phyloP scores from a whole-genome alignment of 2,888 invertebrate species.

The Campoplex capitator region DNA sequence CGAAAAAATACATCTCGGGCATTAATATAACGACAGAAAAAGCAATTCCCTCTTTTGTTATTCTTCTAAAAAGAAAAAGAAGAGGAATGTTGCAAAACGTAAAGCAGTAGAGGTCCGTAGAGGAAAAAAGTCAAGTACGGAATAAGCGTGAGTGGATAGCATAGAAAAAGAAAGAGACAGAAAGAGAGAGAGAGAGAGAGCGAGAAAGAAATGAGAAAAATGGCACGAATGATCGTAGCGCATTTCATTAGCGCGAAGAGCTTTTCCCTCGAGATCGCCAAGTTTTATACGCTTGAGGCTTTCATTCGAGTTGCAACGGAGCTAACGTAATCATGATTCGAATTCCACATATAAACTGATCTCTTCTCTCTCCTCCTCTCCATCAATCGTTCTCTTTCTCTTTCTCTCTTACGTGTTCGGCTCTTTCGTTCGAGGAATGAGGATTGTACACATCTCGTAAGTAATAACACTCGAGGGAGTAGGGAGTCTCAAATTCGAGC shows the following conservation, averaged over 20 bases:
- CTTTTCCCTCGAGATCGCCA: conserved; percentile 53
- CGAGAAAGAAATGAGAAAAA: conserved; percentile 53
- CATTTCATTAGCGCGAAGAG: conserved; percentile 70
- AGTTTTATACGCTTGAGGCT: conserved; percentile 53
- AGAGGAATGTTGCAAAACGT: neutral
- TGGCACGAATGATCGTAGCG: conserved; percentile 62
- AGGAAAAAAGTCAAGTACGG: conserved; percentile 38
- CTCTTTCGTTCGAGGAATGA: conserved; percentile 18
- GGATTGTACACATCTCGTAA: conserved; percentile 45
- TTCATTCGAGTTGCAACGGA: conserved; percentile 34
- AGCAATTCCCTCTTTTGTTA: conserved; percentile 61
- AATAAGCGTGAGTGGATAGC: conserved; percentile 12
- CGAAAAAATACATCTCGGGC: conserved; percentile 36
- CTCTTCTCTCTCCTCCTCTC: neutral
- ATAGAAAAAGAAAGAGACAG: conserved; percentile 11
- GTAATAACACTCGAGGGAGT: conserved; percentile 47
- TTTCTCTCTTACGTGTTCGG: conserved; percentile 16
- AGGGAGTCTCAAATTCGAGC: conserved; percentile 55
- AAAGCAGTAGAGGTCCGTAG: neutral
- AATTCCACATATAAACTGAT: conserved; percentile 55
- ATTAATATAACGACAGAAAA: conserved; percentile 66
- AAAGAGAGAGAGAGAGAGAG: conserved; percentile 9
- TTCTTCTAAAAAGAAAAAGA: conserved; percentile 31
- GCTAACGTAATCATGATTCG: conserved; percentile 65
- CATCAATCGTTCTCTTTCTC: neutral